A percentile compares a stretch with the other conserved stretches of the same genome.
Conservation (phyloP, 2,888 invertebrate species). For the Coremacera marginata region DNA sequence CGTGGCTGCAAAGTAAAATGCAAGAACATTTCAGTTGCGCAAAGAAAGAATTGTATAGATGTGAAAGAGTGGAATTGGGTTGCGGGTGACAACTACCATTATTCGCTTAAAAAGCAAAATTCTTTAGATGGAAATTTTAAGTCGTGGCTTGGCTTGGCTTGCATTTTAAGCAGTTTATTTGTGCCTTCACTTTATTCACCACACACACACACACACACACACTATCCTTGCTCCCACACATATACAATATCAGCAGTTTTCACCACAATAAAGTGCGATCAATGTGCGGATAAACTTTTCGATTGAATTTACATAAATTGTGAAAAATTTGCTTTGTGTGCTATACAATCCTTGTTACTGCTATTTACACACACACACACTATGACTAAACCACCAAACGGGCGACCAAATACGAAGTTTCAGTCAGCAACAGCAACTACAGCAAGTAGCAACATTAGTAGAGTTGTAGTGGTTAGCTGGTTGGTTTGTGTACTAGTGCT, state of each 20-base stretch:
- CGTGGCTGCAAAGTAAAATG: too few species aligned
- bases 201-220: not conserved
- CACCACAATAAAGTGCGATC: conserved; percentile 30
- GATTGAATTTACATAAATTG: conserved; percentile 37
- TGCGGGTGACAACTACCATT: not conserved
- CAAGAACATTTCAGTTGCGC: not conserved
- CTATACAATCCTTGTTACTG: conserved; percentile 3
- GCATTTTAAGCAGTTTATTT: too few species aligned
- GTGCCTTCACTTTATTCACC: not conserved
- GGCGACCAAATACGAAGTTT: not conserved
- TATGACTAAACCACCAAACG: not conserved
- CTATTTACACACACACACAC: not conserved
- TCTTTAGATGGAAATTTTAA: too few species aligned
- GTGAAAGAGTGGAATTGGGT: not conserved
- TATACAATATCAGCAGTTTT: conserved; percentile 2
- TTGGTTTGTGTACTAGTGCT: not conserved
- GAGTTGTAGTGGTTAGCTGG: too few species aligned
- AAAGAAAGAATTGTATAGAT: not conserved
- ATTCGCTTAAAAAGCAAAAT: too few species aligned
- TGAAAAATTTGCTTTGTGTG: conserved; percentile 2
- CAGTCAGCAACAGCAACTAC: too few species aligned
- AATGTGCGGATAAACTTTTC: conserved; percentile 35
- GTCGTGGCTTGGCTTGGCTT: too few species aligned
- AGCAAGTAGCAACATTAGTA: too few species aligned
- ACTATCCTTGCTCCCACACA: not conserved